Conservation (phyloP, 2,113 vertebrate species). For the Grus americana region DNA sequence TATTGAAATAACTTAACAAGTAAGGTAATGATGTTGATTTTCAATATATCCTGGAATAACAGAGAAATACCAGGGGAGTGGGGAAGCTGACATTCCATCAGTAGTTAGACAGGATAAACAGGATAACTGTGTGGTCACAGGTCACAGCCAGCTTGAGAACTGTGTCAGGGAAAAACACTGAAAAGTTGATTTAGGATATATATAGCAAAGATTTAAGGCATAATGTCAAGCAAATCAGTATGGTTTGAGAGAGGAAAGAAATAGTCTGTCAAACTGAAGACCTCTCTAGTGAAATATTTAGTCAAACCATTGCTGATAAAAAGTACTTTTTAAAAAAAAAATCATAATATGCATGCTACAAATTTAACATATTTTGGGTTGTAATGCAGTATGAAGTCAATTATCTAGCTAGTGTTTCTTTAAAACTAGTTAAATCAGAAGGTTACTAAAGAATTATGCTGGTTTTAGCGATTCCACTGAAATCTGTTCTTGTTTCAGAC, state of each 20-base stretch:
- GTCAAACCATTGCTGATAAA: not conserved
- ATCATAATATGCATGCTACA: not conserved
- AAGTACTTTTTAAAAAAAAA: not conserved
- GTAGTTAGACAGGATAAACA: conserved; percentile 16
- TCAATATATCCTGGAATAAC: not conserved
- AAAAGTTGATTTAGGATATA: not conserved
- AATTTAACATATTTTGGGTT: not conserved
- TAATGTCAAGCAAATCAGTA: not conserved
- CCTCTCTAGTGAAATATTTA: not conserved
- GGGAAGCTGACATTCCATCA: not conserved
- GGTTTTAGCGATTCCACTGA: not conserved
- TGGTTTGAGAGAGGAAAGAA: not conserved
- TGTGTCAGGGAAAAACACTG: not conserved
- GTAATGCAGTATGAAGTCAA: not conserved
- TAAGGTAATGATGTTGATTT: not conserved
- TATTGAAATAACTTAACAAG: not conserved
- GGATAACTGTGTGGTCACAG: not conserved
- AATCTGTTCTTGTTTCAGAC: not conserved
- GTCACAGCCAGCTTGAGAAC: not conserved
- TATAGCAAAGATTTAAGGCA: not conserved
- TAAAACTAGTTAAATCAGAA: not conserved
- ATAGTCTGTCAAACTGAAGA: not conserved
- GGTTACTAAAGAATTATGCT: not conserved
- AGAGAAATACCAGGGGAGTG: not conserved
- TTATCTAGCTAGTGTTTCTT: not conserved